phyloP scores from a whole-genome alignment of 2,797 vertebrate species.

The Gymnopithys bicolor region DNA sequence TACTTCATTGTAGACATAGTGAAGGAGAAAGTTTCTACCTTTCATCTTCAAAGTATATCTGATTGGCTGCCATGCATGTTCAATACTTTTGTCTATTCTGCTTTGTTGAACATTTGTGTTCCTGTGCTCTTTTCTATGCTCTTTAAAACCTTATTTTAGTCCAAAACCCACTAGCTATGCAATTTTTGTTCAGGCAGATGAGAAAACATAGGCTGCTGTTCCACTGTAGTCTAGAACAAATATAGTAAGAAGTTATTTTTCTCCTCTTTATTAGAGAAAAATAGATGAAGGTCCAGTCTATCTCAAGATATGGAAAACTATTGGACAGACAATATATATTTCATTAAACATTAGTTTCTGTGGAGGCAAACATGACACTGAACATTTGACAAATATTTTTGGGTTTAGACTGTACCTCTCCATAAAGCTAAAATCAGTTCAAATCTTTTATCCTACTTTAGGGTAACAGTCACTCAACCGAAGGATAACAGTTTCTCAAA shows the following conservation, averaged over 20 bases:
- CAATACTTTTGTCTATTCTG: background rate
- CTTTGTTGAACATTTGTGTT: background rate
- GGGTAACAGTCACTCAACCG: background rate
- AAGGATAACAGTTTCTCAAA: background rate
- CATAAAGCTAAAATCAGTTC: background rate
- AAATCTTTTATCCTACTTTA: background rate
- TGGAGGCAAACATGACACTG: background rate
- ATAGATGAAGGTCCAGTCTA: background rate
- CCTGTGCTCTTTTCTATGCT: background rate
- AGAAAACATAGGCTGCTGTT: background rate
- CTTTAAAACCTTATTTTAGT: background rate
- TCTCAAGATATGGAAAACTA: background rate
- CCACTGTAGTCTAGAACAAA: background rate
- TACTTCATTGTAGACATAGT: background rate
- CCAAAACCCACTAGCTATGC: background rate
- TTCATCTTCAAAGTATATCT: background rate
- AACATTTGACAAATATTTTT: background rate
- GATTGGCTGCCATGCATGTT: background rate
- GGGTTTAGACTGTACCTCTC: background rate
- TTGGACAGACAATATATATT: background rate
- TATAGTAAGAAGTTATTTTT: background rate
- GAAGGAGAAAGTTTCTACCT: background rate
- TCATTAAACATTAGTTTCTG: background rate
- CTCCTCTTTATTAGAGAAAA: background rate
- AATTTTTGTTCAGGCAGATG: conserved; percentile 23